Evolutionary conservation across 2,113 vertebrate genomes (phyloP).

Genomic region (Nothocercus julius): DNA sequence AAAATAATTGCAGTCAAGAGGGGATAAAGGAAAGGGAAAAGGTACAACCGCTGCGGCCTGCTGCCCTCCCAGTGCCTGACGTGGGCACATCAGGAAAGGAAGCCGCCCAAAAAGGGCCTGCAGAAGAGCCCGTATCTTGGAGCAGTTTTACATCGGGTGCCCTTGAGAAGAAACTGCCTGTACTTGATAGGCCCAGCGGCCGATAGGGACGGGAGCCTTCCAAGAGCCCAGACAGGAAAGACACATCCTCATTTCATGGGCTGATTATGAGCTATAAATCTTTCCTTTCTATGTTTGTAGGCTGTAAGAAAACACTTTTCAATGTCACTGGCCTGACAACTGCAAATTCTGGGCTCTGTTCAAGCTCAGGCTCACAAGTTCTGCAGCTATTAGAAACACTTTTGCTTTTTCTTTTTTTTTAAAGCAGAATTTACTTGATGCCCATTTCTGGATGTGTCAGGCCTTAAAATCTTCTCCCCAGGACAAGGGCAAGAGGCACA

Average conservation of each 20-base stretch:
- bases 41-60: not conserved
- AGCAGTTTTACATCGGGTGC: constrained; percentile 45
- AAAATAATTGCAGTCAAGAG: constrained; percentile 47
- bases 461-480: not conserved
- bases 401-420: not conserved
- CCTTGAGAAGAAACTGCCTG: constrained; percentile 61
- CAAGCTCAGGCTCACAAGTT: not conserved
- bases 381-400: not conserved
- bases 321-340: not conserved
- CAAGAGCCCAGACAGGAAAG: constrained; percentile 47
- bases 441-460: not conserved
- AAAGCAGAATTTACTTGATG: not conserved
- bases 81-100: not conserved
- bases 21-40: not conserved
- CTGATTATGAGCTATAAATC: not conserved
- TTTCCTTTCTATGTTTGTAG: not conserved
- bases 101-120: constrained; percentile 33
- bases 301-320: not conserved
- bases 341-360: not conserved
- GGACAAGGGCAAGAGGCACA: not conserved
- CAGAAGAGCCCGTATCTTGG: constrained; percentile 4
- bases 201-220: constrained; percentile 29
- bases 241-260: not conserved
- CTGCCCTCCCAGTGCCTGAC: not conserved
- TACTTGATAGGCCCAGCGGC: not conserved